Base-by-base conservation (phyloP, 2,797 vertebrate genomes). In the Cheirogaleus major region DNA sequence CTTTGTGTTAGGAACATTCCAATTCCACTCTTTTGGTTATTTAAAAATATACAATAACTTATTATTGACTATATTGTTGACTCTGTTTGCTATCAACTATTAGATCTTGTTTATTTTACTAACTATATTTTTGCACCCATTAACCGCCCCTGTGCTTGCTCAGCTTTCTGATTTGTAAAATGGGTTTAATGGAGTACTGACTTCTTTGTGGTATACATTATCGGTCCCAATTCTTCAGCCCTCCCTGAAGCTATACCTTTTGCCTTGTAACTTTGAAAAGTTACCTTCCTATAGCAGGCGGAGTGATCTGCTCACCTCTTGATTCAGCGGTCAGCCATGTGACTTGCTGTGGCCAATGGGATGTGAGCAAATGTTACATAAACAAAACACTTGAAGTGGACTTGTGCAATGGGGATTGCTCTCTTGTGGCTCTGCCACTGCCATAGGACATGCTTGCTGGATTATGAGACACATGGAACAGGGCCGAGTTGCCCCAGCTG, bases 191-290 rank as follows among this genome's bases (percentile, higher is more conserved):
- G 50, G 15, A 32, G 89, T 32, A 75, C 3, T 11, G 23, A 85
- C n/a, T 78, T 95, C 48, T 48, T 72, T 59, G 65, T 65, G 22
- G 15, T 38, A 55, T 83, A 35, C 12, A 4, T 27, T 43, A 57
- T 57, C 2, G 27, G n/a, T 45, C 11, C 17, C 1, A 43, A 48
- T 79, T 82, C 67, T 80, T 41, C 70, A 70, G 70, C 14, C 25
- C 45, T 72, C 79, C 27, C 22, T 30, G 55, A 95, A 89, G 57
- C 18, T 20, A 22, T 43, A 27, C 10, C 35, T 32, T 95, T 86
- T 88, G 57, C 32, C n/a, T 87, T 96, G n/a, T 25, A 63, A 92
- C 25, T 89, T 85, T n/a, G 69, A 78, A 70, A 91, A 80, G 72
- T 59, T 72, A n/a, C 41, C 22, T n/a, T 78, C 35, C 27, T 18